These are phyloP conservation scores for Rhipidura dahli DNA, from an alignment of 2,113 vertebrate genomes.

Conservation along the genomic window DNA sequence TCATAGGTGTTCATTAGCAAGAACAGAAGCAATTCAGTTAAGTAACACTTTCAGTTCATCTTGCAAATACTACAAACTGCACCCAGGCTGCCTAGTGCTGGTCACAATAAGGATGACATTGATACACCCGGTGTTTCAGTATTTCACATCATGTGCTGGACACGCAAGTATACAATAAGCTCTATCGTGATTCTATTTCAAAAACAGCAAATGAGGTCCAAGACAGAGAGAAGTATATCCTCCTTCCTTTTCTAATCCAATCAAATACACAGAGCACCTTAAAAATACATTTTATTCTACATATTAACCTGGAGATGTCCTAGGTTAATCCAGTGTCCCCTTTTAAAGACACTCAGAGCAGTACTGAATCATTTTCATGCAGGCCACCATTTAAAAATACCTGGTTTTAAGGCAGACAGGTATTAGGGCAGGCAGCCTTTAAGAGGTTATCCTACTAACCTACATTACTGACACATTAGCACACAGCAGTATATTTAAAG, in stretches of 20 bases:
- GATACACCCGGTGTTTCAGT: accelerated
- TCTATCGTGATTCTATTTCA: accelerated
- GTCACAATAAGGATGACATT: neutral
- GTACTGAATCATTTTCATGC: neutral
- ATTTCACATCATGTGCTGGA: neutral
- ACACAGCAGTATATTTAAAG: neutral
- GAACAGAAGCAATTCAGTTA: neutral
- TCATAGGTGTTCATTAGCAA: neutral
- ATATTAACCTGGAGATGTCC: neutral
- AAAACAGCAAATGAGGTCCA: neutral
- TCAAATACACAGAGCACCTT: neutral
- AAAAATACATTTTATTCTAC: neutral
- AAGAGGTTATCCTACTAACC: slow-evolving; percentile 47
- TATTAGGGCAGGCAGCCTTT: neutral
- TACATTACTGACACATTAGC: slow-evolving; percentile 24
- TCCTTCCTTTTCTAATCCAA: neutral
- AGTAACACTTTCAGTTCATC: neutral
- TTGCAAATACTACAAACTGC: neutral
- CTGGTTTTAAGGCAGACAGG: neutral
- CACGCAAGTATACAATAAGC: neutral
- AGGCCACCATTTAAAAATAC: neutral
- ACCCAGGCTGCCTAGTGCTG: neutral
- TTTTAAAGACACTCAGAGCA: neutral
- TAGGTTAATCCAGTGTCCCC: neutral
- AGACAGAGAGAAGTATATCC: neutral